These are phyloP conservation scores for Bombylius major DNA, from an alignment of 2,888 invertebrate species.

Conservation along the genomic window DNA sequence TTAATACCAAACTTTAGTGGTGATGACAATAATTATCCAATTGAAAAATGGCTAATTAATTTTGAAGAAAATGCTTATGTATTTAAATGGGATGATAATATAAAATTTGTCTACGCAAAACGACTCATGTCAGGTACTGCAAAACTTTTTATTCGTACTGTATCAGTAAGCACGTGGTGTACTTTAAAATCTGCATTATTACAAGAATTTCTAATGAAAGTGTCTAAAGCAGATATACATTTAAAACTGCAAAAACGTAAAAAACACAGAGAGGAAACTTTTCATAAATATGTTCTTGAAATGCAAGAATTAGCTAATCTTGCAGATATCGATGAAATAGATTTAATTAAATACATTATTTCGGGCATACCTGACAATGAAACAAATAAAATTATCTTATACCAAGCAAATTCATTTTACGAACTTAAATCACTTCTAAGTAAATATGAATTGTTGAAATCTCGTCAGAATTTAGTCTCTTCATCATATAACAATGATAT, in stretches of 20 bases:
- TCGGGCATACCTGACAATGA: not conserved
- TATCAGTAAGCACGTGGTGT: not conserved
- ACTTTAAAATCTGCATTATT: slow-evolving; percentile 7
- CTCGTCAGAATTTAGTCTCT: too few species aligned
- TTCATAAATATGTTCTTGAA: slow-evolving; percentile 4
- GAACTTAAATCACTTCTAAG: too few species aligned
- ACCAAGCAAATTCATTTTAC: too few species aligned
- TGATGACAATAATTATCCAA: slow-evolving; percentile 8
- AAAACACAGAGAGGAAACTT: slow-evolving; percentile 4
- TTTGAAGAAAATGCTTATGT: slow-evolving; percentile 7
- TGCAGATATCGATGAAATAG: slow-evolving; percentile 3
- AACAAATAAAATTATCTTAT: too few species aligned
- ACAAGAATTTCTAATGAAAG: slow-evolving; percentile 3
- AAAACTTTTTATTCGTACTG: slow-evolving; percentile 6
- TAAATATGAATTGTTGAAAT: too few species aligned
- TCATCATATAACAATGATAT: too few species aligned
- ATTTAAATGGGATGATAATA: slow-evolving; percentile 1
- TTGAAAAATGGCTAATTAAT: slow-evolving; percentile 6
- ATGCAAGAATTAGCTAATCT: slow-evolving; percentile 8
- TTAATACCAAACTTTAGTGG: slow-evolving; percentile 5
- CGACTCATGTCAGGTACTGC: slow-evolving; percentile 7
- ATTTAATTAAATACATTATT: slow-evolving; percentile 6
- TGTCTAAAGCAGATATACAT: slow-evolving; percentile 8
- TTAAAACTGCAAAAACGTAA: slow-evolving; percentile 3
- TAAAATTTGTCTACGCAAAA: slow-evolving; percentile 7